Conservation (phyloP, 2,113 vertebrate species). For the Nibea albiflora region DNA sequence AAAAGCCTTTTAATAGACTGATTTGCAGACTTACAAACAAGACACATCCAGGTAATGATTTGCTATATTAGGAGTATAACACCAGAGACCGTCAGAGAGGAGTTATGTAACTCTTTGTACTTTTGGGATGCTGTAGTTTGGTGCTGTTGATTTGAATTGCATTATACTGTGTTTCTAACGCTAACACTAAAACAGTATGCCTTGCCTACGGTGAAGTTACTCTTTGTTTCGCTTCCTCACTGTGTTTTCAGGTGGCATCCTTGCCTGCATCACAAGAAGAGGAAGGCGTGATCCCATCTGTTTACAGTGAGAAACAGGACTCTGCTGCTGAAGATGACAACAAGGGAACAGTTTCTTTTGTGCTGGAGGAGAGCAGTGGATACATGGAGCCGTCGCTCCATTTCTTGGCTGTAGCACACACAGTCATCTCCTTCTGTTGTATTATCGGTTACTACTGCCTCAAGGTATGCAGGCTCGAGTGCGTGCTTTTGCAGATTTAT, state of each 20-base stretch:
- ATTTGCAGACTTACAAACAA: neutral
- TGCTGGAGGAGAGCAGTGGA: conserved; percentile 93
- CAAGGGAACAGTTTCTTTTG: conserved; percentile 83
- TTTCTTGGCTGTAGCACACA: conserved; percentile 91
- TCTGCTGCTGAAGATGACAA: conserved; percentile 33
- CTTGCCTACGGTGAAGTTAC: neutral
- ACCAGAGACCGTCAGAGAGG: neutral
- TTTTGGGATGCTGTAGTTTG: neutral
- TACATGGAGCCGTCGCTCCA: conserved; percentile 92
- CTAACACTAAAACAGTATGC: neutral
- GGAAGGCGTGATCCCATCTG: conserved; percentile 79
- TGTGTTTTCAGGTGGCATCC: conserved; percentile 86
- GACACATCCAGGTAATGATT: neutral
- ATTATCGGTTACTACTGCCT: conserved; percentile 98
- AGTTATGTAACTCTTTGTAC: neutral
- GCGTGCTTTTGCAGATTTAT: neutral
- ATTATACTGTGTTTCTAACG: neutral
- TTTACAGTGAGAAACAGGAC: conserved; percentile 13
- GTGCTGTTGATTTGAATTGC: neutral
- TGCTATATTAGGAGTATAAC: neutral
- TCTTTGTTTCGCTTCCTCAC: neutral
- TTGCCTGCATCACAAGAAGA: conserved; percentile 72
- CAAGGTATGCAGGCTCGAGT: conserved; percentile 83
- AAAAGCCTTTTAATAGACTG: neutral
- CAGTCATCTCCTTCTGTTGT: conserved; percentile 95